Evolutionary conservation across 2,797 vertebrate genomes (phyloP).

Genomic region (Oreortyx pictus): DNA sequence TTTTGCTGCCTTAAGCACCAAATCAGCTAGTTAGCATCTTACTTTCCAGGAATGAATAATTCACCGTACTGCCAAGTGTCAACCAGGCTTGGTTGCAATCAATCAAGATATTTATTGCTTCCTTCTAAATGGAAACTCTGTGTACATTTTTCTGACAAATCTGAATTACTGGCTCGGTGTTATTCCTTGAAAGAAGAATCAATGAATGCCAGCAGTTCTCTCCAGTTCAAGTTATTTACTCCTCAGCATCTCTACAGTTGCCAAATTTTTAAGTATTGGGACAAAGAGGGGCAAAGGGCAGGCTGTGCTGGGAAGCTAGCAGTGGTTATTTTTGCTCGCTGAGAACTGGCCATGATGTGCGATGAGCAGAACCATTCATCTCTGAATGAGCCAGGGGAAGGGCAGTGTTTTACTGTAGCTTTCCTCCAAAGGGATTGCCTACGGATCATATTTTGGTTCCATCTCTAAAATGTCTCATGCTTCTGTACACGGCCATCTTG

Average conservation of each 20-base stretch:
- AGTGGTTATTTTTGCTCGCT: not conserved
- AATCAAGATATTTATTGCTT: slow-evolving; percentile 58
- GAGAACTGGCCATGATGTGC: not conserved
- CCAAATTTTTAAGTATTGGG: not conserved
- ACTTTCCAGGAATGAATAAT: slow-evolving; percentile 61
- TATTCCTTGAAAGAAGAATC: slow-evolving; percentile 50
- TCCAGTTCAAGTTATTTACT: slow-evolving; percentile 21
- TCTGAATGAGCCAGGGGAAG: not conserved
- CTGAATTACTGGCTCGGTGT: slow-evolving; percentile 35
- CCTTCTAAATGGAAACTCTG: slow-evolving; percentile 30
- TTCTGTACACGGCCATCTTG: not conserved
- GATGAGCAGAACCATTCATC: not conserved
- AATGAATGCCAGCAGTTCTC: slow-evolving; percentile 23
- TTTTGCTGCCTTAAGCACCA: slow-evolving; percentile 49
- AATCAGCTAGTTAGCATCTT: slow-evolving; percentile 49
- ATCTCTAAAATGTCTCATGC: not conserved
- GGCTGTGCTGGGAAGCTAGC: not conserved
- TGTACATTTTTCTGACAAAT: slow-evolving; percentile 61
- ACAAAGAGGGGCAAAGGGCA: not conserved
- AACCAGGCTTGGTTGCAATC: slow-evolving; percentile 42
- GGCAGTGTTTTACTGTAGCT: not conserved
- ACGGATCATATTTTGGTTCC: not conserved
- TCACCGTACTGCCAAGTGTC: slow-evolving; percentile 16
- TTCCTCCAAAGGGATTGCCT: not conserved
- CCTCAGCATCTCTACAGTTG: slow-evolving; percentile 2